Evolutionary conservation across 1,140 invertebrate genomes (phyloP).

Genomic region (Rhynchophorus ferrugineus): DNA sequence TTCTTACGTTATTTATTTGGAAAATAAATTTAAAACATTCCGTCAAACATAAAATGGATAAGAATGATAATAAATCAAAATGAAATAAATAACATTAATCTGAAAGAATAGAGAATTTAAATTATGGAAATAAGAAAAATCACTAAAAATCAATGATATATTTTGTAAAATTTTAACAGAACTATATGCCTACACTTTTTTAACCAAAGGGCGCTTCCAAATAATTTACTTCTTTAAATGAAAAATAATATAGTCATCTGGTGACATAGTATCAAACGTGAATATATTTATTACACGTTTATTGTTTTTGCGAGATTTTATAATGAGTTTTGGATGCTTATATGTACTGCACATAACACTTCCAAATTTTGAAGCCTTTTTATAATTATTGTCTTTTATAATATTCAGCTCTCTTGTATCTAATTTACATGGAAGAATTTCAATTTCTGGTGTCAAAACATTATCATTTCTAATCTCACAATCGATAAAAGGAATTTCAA

Average conservation of each 20-base stretch:
- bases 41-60: too few species aligned
- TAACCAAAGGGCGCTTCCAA: too few species aligned
- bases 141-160: too few species aligned
- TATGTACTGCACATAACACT: slow-evolving; percentile 43
- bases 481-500: slow-evolving; percentile 33
- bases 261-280: slow-evolving; percentile 54
- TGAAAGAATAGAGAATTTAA: too few species aligned
- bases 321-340: slow-evolving; percentile 8
- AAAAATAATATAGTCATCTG: slow-evolving; percentile 43
- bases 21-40: too few species aligned
- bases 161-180: too few species aligned
- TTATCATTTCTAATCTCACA: slow-evolving; percentile 21
- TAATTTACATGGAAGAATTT: slow-evolving; percentile 29
- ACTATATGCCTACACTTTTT: too few species aligned
- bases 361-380: slow-evolving; percentile 42
- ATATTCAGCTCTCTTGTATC: slow-evolving; percentile 28
- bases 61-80: too few species aligned
- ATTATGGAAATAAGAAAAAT: too few species aligned
- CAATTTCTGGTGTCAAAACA: slow-evolving; percentile 7
- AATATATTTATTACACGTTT: slow-evolving; percentile 38
- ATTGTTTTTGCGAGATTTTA: not conserved
- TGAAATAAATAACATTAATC: too few species aligned
- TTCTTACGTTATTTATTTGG: too few species aligned
- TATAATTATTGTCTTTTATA: slow-evolving; percentile 17
- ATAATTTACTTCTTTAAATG: slow-evolving; percentile 12